Percentiles rank a stretch among this genome's conserved stretches.
phyloP scores from a whole-genome alignment of 2,888 invertebrate genomes.

The Tiliacea aurago region DNA sequence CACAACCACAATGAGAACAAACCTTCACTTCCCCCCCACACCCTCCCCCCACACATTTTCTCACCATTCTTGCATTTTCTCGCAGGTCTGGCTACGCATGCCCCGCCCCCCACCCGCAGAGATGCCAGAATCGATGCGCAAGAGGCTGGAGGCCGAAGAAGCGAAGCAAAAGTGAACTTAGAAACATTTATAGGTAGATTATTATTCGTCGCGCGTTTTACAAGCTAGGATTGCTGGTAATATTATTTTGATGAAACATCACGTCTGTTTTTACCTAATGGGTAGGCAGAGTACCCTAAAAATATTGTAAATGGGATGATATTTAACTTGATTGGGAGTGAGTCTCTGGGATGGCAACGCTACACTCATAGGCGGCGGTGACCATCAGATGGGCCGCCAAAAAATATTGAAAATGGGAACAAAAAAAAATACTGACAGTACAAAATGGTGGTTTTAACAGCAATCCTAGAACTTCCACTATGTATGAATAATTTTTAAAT shows the following conservation, averaged over 20 bases:
- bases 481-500: conserved; percentile 59
- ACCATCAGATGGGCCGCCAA: neutral
- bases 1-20: conserved; percentile 71
- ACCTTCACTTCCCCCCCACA: accelerated
- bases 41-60: neutral
- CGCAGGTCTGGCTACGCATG: conserved; percentile 93
- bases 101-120: conserved; percentile 99
- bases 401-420: conserved; percentile 9
- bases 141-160: conserved; percentile 91
- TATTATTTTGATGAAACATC: neutral
- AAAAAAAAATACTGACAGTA: conserved; percentile 8
- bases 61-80: neutral
- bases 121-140: conserved; percentile 97
- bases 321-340: neutral
- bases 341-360: too few relatives aligned
- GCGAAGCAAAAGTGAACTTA: conserved; percentile 80
- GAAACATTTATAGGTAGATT: conserved; percentile 53
- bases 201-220: conserved; percentile 56
- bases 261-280: neutral
- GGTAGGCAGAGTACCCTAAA: conserved; percentile 14
- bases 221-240: conserved; percentile 31
- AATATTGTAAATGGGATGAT: neutral
- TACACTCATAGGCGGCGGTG: neutral
- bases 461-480: conserved; percentile 44
- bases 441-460: conserved; percentile 29